Evolutionary conservation across 2,888 invertebrate species (phyloP).

Genomic region (Drosophila leonis): DNA sequence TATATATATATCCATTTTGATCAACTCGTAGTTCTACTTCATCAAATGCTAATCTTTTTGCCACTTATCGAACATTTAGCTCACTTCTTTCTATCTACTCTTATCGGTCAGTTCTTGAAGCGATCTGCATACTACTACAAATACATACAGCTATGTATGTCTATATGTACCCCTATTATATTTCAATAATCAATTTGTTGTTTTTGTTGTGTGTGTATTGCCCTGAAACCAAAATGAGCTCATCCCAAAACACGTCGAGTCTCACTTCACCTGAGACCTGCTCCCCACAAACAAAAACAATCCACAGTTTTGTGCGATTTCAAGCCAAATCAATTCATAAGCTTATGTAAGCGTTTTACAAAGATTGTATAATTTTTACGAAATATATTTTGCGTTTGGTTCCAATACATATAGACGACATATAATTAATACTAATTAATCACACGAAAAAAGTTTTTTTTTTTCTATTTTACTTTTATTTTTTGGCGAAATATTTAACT

Average conservation of each 20-base stretch:
- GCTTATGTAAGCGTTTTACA: constrained; percentile 72
- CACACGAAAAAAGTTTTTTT: constrained; percentile 42
- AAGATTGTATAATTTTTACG: constrained; percentile 63
- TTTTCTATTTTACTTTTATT: constrained; percentile 31
- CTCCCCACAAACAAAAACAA: neutral
- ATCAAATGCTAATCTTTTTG: neutral
- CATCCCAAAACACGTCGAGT: constrained; percentile 46
- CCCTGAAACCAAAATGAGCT: constrained; percentile 70
- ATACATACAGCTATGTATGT: neutral
- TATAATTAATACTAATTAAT: constrained; percentile 83
- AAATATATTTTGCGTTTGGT: constrained; percentile 45
- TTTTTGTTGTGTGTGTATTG: constrained; percentile 25
- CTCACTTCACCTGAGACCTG: neutral
- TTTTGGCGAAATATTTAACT: constrained; percentile 56
- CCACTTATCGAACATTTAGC: neutral
- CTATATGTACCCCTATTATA: constrained; percentile 41
- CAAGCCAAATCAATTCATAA: constrained; percentile 39
- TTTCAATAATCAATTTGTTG: constrained; percentile 47
- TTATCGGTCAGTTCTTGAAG: constrained; percentile 8
- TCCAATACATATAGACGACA: constrained; percentile 42
- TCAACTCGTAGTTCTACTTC: neutral
- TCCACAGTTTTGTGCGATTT: constrained; percentile 8
- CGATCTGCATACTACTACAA: neutral
- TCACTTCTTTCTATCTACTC: neutral
- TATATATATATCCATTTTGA: neutral